These are phyloP conservation scores for Orchesella flavescens DNA, from an alignment of 2,888 invertebrate genomes.

Conservation along the genomic window DNA sequence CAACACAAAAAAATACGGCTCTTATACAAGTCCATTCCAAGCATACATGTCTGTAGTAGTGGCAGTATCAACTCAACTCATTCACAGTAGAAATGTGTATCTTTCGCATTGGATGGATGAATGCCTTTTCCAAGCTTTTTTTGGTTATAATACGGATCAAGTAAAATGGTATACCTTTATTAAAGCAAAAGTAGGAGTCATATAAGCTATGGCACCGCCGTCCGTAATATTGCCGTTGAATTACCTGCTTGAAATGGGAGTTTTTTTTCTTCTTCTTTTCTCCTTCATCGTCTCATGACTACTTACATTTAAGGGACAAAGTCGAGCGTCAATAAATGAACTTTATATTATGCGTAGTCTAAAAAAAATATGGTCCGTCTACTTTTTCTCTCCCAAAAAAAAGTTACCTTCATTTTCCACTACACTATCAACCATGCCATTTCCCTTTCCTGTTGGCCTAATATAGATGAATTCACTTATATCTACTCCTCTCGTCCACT, in stretches of 20 bases:
- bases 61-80: too few relatives aligned
- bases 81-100: too few relatives aligned
- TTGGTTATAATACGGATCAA: too few relatives aligned
- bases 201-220: too few relatives aligned
- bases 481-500: conserved; percentile 47
- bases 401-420: background rate
- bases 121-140: too few relatives aligned
- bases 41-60: too few relatives aligned
- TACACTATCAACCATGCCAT: background rate
- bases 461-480: background rate
- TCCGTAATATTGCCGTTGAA: background rate
- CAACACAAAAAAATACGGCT: background rate
- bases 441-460: background rate
- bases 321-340: conserved; percentile 56
- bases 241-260: background rate
- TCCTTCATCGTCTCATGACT: background rate
- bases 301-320: background rate
- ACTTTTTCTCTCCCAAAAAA: too few relatives aligned
- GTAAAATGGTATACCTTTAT: too few relatives aligned
- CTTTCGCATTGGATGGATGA: too few relatives aligned
- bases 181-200: too few relatives aligned
- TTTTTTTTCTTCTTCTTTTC: background rate
- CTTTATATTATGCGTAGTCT: conserved; percentile 6
- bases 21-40: too few relatives aligned
- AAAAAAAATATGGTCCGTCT: too few relatives aligned